phyloP scores from a whole-genome alignment of 2,797 vertebrate species.

The Betta splendens region DNA sequence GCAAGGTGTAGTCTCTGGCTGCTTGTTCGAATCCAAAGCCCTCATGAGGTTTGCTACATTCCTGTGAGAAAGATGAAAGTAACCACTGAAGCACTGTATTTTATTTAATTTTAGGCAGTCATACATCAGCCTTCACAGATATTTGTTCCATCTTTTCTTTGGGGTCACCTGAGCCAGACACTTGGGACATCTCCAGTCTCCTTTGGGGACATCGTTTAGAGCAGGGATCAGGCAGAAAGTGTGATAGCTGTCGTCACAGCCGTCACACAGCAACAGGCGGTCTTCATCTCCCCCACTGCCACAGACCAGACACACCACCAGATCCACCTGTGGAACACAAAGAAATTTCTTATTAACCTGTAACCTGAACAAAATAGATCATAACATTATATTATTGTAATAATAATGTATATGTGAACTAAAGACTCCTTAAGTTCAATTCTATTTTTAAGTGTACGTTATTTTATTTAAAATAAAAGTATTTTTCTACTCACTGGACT shows the following conservation, averaged over 20 bases:
- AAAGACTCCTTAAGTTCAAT: too few relatives aligned
- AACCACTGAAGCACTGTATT: background rate
- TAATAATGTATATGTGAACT: too few relatives aligned
- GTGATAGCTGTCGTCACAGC: conserved; percentile 98
- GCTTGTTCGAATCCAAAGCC: conserved; percentile 98
- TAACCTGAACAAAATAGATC: background rate
- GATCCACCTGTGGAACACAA: conserved; percentile 86
- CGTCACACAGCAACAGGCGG: conserved; percentile 92
- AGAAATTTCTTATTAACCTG: background rate
- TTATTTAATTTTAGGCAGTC: background rate
- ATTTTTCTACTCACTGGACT: conserved; percentile 78
- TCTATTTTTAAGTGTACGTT: too few relatives aligned
- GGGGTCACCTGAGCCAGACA: conserved; percentile 97
- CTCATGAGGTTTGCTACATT: conserved; percentile 95
- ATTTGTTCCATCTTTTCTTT: conserved; percentile 13
- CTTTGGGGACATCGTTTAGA: conserved; percentile 92
- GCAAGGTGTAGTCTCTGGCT: conserved; percentile 91
- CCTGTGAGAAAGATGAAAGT: conserved; percentile 72
- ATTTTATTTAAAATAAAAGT: too few relatives aligned
- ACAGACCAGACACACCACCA: conserved; percentile 94
- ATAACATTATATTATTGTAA: too few relatives aligned
- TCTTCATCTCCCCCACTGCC: conserved; percentile 94
- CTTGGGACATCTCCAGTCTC: conserved; percentile 98
- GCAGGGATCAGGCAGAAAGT: conserved; percentile 96
- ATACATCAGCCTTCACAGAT: background rate